phyloP scores from a whole-genome alignment of 2,797 vertebrate genomes.

The Pantherophis vulpinus region DNA sequence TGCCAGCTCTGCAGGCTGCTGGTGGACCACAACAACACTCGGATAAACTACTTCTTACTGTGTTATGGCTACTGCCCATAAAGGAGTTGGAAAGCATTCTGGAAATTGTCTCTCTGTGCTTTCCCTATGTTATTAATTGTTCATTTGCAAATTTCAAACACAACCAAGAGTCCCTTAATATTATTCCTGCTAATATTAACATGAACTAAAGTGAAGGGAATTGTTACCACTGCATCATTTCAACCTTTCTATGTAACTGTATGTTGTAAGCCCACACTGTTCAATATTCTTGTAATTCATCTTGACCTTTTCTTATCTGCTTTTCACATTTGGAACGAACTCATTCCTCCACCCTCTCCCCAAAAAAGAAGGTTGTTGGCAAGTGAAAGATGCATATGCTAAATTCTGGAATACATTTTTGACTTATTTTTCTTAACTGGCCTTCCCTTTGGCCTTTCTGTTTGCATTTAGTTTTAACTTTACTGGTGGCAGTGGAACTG shows the following conservation, averaged over 20 bases:
- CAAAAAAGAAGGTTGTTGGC: constrained; percentile 35
- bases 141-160: constrained; percentile 26
- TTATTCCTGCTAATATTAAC: constrained; percentile 26
- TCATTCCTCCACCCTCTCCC: background rate
- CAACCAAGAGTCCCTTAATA: constrained; percentile 15
- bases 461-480: constrained; percentile 55
- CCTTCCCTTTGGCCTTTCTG: constrained; percentile 43
- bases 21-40: no score
- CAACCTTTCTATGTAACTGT: background rate
- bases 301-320: constrained; percentile 37
- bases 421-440: constrained; percentile 38
- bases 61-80: background rate
- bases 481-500: constrained; percentile 60
- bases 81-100: background rate
- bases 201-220: constrained; percentile 19
- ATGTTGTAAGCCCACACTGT: constrained; percentile 2
- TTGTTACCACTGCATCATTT: constrained; percentile 32
- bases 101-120: background rate
- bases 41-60: background rate
- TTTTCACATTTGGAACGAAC: constrained; percentile 41
- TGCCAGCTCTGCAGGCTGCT: no score
- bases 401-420: constrained; percentile 60
- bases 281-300: constrained; percentile 3
- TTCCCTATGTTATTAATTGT: background rate
- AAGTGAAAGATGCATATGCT: constrained; percentile 31